Base-by-base conservation (phyloP, 2,113 vertebrate genomes). In the Rafetus swinhoei region DNA sequence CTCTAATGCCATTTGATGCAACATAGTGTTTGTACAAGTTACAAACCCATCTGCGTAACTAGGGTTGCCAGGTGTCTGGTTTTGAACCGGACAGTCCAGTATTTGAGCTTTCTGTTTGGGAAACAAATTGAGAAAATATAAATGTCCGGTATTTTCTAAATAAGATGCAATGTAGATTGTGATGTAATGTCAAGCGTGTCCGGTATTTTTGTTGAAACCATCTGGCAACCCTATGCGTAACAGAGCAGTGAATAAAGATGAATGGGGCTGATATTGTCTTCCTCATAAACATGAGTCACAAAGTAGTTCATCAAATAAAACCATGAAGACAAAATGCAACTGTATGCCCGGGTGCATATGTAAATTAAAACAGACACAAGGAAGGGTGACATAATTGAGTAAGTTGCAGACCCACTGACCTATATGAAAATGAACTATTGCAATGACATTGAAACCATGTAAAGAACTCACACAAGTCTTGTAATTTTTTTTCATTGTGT, bases 11-110 rank as follows among this genome's bases (percentile, higher is more conserved):
- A 0, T 2, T 27, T 54, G 27, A 1, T 14, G 24, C 45, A 15
- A 29, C 53, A 7, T 0, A 0, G 0, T n/a, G 1, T 0, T 7
- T 76, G 60, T 52, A 35, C n/a, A 35, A 35, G n/a, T 72, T n/a
- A 72, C 39, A 13, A 25, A 16, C 22, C 35, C 13, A 32, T 13
- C 50, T 45, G 45, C 45, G 45, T 45, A 45, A 45, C 45, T 45
- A 45, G 45, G 45, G 6, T 45, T 45, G 45, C 45, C 45, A 45
- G 45, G 45, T 45, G 45, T 45, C 45, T 45, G 45, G 45, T 45
- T 45, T 45, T 45, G 45, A 45, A 45, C 45, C 45, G 1, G 45
- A 45, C 45, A 45, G 6, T 45, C 45, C 45, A 45, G 45, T 45
- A 45, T 45, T 45, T 45, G 45, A 45, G 45, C 45, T 45, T 45